Evolutionary conservation across 2,888 invertebrate genomes (phyloP), one percentile per base, ranked within the genome.

Genomic region (Encarsia formosa): DNA sequence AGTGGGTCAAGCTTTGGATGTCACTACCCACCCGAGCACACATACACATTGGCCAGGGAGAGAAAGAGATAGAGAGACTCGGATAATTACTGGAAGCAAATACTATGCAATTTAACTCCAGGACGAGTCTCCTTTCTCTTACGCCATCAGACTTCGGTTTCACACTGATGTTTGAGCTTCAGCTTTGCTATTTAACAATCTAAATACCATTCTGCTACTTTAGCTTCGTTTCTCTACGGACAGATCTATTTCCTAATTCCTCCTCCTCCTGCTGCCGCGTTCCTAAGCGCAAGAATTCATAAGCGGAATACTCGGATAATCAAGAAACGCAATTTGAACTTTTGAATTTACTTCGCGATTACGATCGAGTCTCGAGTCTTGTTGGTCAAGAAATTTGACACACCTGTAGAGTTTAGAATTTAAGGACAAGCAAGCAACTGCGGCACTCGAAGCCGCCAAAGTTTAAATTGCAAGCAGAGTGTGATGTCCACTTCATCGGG

Each of bases 31-130:
- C n/a, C 18, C 44, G 43, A 16, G n/a, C 18, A 35, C 19, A 31
- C 32, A 18, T 37, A 37, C n/a, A 11, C n/a, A 18, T 40, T 15
- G 37, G 31, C 16, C 24, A 20, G 15, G 34, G 18, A 44, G 26
- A 20, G 11, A n/a, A n/a, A n/a, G 24, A 22, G 40, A 31, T 52
- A 29, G 54, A 54, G 51, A 56, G 60, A 56, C 52, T 52, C 56
- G 57, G 58, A 64, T 66, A 68, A 69, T 69, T 66, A 66, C 63
- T 56, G 52, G 52, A 61, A 56, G 65, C 65, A 68, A 68, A 68
- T 63, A 65, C 64, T 61, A 60, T 62, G 63, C 62, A 65, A 56
- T 69, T 65, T 60, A 64, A 62, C 57, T 59, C 58, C 43, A 22
- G 40, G 49, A 35, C 49, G 34, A 52, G 52, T 29, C 13, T 39